These are phyloP conservation scores for Ptychochromis oligacanthus DNA, from an alignment of 2,113 vertebrate genomes.

Conservation along the genomic window DNA sequence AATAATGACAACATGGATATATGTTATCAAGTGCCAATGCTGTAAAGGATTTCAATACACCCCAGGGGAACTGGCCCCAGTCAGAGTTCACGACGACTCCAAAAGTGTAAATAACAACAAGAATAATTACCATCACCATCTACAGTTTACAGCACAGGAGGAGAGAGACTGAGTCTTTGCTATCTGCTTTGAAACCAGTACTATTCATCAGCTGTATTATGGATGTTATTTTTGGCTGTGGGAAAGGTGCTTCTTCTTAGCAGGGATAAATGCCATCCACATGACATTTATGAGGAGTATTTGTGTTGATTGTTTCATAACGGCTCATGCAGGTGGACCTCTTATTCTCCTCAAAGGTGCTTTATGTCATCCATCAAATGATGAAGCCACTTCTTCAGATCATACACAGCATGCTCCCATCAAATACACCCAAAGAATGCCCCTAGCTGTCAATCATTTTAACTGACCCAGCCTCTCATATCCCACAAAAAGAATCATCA, in stretches of 20 bases:
- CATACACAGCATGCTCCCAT: neutral
- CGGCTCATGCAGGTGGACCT: slow-evolving; percentile 25
- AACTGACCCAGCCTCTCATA: slow-evolving; percentile 37
- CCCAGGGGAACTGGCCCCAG: neutral
- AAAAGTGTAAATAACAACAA: slow-evolving; percentile 51
- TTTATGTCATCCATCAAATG: slow-evolving; percentile 18
- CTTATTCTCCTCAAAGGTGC: neutral
- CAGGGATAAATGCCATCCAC: slow-evolving; percentile 34
- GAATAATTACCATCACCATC: slow-evolving; percentile 31
- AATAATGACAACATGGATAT: slow-evolving; percentile 11
- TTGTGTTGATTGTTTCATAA: slow-evolving; percentile 44
- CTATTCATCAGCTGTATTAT: slow-evolving; percentile 61
- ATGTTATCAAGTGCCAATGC: slow-evolving; percentile 29
- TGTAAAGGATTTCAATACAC: slow-evolving; percentile 20
- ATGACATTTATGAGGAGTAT: slow-evolving; percentile 43
- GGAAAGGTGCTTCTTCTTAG: slow-evolving; percentile 33
- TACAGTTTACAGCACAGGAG: slow-evolving; percentile 22
- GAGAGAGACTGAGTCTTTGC: slow-evolving; percentile 48
- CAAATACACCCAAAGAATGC: slow-evolving; percentile 23
- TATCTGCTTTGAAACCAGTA: slow-evolving; percentile 58
- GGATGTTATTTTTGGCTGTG: slow-evolving; percentile 61
- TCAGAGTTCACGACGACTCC: slow-evolving; percentile 18
- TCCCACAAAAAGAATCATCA: slow-evolving; percentile 52
- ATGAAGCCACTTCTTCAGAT: slow-evolving; percentile 14
- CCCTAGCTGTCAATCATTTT: slow-evolving; percentile 58